These are phyloP conservation scores for Oxytorus armatus DNA, from an alignment of 2,888 invertebrate genomes.

Conservation along the genomic window DNA sequence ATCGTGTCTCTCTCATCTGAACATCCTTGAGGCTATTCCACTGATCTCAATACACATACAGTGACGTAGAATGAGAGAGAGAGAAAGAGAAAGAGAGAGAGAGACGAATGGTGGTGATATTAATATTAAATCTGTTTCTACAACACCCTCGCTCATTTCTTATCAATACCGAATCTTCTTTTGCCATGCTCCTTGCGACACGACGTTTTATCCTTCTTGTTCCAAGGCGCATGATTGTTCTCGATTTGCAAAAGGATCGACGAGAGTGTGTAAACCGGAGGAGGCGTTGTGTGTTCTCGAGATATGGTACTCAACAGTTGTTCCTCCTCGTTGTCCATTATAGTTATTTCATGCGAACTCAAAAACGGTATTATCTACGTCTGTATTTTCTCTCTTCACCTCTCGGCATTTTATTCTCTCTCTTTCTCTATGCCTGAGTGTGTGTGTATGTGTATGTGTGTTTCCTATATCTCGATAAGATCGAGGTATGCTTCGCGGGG, in stretches of 20 bases:
- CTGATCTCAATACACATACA: too few relatives aligned
- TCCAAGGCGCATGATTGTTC: constrained; percentile 22
- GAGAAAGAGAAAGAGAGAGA: not conserved
- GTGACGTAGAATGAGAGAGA: too few relatives aligned
- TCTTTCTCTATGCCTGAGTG: not conserved
- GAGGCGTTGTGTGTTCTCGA: constrained; percentile 21
- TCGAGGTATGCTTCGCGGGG: constrained; percentile 4
- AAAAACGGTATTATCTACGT: constrained; percentile 18
- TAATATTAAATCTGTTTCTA: constrained; percentile 24
- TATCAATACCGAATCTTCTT: constrained; percentile 30
- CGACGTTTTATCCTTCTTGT: constrained; percentile 24
- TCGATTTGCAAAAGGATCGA: constrained; percentile 27
- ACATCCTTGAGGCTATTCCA: too few relatives aligned
- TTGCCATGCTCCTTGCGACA: constrained; percentile 4
- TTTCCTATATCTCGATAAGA: constrained; percentile 53
- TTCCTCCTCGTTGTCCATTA: constrained; percentile 2
- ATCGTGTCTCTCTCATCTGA: not conserved
- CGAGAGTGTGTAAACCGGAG: not conserved
- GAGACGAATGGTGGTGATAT: not conserved
- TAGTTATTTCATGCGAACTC: constrained; percentile 9
- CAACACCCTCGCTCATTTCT: constrained; percentile 12
- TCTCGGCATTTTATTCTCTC: constrained; percentile 10
- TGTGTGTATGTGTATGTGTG: not conserved
- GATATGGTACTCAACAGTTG: constrained; percentile 22
- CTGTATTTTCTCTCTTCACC: constrained; percentile 7